Percentiles rank a stretch among this genome's conserved stretches.
These are phyloP conservation scores for Papilio protenor DNA, from an alignment of 2,888 invertebrate species.

Conservation along the genomic window DNA sequence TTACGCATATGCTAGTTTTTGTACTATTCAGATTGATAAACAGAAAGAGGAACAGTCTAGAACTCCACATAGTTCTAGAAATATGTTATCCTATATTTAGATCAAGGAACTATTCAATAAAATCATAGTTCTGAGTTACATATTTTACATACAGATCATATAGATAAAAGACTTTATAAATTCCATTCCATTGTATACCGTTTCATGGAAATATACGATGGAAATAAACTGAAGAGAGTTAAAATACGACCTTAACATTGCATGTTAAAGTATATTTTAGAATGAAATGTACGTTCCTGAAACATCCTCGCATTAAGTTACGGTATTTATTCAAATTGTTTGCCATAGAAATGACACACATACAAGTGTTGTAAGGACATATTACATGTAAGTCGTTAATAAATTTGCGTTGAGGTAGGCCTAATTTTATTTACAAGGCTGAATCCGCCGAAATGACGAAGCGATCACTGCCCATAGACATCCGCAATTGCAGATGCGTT, in stretches of 20 bases:
- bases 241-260: background rate
- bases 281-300: background rate
- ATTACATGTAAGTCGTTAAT: background rate
- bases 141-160: background rate
- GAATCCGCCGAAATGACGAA: no score
- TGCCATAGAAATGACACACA: slow-evolving; percentile 6
- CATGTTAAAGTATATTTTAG: background rate
- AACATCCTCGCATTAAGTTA: slow-evolving; percentile 22
- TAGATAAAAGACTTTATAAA: slow-evolving; percentile 12
- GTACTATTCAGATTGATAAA: no score
- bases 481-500: no score
- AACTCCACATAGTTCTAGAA: background rate
- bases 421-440: no score
- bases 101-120: background rate
- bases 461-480: no score
- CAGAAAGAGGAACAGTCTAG: background rate
- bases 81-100: background rate
- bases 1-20: no score
- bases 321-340: slow-evolving; percentile 26
- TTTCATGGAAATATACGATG: slow-evolving; percentile 6
- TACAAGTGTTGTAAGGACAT: slow-evolving; percentile 17
- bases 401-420: background rate
- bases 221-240: background rate
- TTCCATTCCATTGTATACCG: slow-evolving; percentile 12
- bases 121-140: background rate